Conservation (phyloP, 2,888 invertebrate species). For the Nomada fucata region DNA sequence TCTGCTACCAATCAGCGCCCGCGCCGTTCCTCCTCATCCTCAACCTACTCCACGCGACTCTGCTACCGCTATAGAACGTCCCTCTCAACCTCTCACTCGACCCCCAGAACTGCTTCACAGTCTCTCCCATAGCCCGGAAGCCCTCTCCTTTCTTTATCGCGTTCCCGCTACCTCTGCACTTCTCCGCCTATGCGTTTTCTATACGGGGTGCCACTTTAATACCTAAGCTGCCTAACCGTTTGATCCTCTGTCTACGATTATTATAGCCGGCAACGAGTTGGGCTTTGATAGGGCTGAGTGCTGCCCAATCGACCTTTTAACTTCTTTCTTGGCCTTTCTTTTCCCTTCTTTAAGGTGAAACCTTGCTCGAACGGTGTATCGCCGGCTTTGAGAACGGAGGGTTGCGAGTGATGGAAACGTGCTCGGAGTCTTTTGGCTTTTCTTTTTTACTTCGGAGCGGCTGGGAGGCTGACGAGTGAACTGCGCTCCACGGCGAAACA, state of each 20-base stretch:
- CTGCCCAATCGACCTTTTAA: conserved; percentile 37
- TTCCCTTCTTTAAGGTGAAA: conserved; percentile 14
- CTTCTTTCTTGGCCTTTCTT: conserved; percentile 17
- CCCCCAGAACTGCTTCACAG: not conserved
- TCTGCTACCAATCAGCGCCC: conserved; percentile 82
- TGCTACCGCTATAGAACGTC: conserved; percentile 5
- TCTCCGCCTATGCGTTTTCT: conserved; percentile 46
- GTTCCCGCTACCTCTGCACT: conserved; percentile 4
- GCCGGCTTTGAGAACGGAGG: not conserved
- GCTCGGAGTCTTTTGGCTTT: not conserved
- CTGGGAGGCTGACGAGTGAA: no score
- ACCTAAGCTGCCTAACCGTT: conserved; percentile 29
- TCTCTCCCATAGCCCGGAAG: not conserved
- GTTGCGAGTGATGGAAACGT: conserved; percentile 1
- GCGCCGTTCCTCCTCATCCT: conserved; percentile 69
- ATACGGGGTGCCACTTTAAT: conserved; percentile 44
- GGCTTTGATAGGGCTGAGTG: conserved; percentile 25
- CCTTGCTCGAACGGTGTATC: not conserved
- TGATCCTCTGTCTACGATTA: conserved; percentile 45
- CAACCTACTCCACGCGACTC: conserved; percentile 13
- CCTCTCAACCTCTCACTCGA: conserved; percentile 25
- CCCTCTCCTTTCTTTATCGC: not conserved
- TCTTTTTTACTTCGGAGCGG: not conserved
- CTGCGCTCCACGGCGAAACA: not conserved
- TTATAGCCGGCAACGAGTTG: conserved; percentile 33